Percentiles rank a stretch among this genome's conserved stretches.
These are phyloP conservation scores for Zeus faber DNA, from an alignment of 2,113 vertebrate species.

Conservation along the genomic window DNA sequence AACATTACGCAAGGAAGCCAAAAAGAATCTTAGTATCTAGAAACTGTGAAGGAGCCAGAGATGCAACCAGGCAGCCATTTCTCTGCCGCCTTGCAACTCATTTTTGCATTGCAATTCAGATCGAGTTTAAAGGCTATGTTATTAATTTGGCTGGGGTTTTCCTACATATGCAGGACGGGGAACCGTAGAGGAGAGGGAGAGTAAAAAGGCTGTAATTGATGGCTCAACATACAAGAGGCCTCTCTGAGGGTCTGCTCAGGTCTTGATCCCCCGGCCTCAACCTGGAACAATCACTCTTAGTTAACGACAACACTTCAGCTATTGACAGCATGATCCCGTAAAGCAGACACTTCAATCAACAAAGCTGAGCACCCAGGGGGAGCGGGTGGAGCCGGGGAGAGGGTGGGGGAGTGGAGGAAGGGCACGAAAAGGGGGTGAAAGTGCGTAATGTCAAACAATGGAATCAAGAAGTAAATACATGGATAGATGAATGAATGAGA, in stretches of 20 bases:
- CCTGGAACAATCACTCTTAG: slow-evolving; percentile 74
- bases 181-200: slow-evolving; percentile 30
- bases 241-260: slow-evolving; percentile 64
- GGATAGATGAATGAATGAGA: slow-evolving; percentile 83
- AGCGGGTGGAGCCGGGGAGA: slow-evolving; percentile 59
- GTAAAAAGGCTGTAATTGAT: slow-evolving; percentile 54
- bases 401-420: slow-evolving; percentile 42
- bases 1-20: slow-evolving; percentile 33
- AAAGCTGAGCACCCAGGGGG: slow-evolving; percentile 27
- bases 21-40: slow-evolving; percentile 35
- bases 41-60: slow-evolving; percentile 16
- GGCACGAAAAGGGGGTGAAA: slow-evolving; percentile 17
- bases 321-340: slow-evolving; percentile 76
- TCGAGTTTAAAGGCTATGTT: slow-evolving; percentile 13
- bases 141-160: slow-evolving; percentile 7
- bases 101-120: slow-evolving; percentile 17
- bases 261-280: slow-evolving; percentile 68
- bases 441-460: slow-evolving; percentile 59
- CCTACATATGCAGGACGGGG: slow-evolving; percentile 22
- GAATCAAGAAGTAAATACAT: slow-evolving; percentile 82
- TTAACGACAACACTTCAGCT: slow-evolving; percentile 75
- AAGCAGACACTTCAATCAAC: slow-evolving; percentile 77
- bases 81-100: slow-evolving; percentile 5
- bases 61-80: slow-evolving; percentile 14
- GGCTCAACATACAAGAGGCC: slow-evolving; percentile 57